These are phyloP conservation scores for Chaetops frenatus DNA, from an alignment of 2,113 vertebrate genomes.

Conservation along the genomic window DNA sequence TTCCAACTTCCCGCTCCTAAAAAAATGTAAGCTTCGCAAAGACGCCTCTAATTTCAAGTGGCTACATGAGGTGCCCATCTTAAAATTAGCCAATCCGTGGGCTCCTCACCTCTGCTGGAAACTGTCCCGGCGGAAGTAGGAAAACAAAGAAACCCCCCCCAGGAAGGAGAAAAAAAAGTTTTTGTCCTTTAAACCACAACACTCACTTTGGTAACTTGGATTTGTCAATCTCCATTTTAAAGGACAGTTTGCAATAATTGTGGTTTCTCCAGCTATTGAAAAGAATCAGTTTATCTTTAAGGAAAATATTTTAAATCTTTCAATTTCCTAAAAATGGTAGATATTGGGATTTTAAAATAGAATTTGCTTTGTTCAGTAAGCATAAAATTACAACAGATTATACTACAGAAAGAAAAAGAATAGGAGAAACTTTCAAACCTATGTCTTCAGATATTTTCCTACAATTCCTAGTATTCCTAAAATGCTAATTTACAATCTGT, in stretches of 20 bases:
- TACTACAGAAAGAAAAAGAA: not conserved
- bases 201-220: not conserved
- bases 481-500: not conserved
- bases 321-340: fast-evolving
- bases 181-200: no score
- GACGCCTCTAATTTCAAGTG: no score
- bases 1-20: no score
- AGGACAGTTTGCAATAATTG: not conserved
- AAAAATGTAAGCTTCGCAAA: no score
- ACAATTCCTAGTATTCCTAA: not conserved
- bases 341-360: not conserved
- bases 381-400: not conserved
- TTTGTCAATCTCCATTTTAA: not conserved
- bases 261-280: not conserved
- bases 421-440: not conserved
- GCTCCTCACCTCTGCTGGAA: no score
- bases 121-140: no score
- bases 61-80: no score
- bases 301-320: not conserved
- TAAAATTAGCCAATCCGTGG: no score
- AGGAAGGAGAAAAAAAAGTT: no score
- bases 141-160: no score
- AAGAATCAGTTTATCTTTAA: not conserved
- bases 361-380: not conserved
- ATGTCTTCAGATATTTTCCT: not conserved